Evolutionary conservation across 2,113 vertebrate genomes (phyloP).

Genomic region (Oreotragus oreotragus): DNA sequence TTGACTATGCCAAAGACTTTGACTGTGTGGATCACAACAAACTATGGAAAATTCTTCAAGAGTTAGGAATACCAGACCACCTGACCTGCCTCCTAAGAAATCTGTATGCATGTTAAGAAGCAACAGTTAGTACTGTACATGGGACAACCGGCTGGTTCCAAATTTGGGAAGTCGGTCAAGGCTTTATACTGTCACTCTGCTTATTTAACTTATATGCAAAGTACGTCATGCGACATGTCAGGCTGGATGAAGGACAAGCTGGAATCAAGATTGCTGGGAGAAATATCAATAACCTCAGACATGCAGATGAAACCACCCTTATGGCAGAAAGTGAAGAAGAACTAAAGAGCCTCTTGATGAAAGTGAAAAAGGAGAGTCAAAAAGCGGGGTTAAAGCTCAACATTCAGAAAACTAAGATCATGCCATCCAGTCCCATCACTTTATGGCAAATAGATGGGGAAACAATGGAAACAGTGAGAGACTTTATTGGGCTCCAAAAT

Average conservation of each 20-base stretch:
- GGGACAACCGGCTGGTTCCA: background rate
- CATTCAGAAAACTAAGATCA: background rate
- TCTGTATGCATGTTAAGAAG: background rate
- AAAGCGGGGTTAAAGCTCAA: background rate
- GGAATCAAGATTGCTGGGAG: background rate
- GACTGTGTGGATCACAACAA: background rate
- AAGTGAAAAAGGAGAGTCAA: background rate
- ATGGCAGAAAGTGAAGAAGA: background rate
- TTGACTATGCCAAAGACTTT: background rate
- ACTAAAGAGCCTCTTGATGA: background rate
- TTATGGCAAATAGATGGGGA: background rate
- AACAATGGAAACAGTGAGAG: background rate
- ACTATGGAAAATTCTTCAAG: background rate
- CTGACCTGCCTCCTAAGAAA: background rate
- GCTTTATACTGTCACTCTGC: background rate
- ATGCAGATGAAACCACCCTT: background rate
- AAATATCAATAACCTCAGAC: background rate
- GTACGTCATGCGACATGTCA: rapidly evolving
- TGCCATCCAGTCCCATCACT: background rate
- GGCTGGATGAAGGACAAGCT: background rate
- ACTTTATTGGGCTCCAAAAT: background rate
- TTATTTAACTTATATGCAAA: background rate
- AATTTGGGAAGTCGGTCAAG: background rate
- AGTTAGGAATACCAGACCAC: background rate
- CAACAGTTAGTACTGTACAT: background rate